Evolutionary conservation across 1,140 invertebrate genomes (phyloP), one percentile per base, ranked within the genome.

Genomic region (Delia radicum): DNA sequence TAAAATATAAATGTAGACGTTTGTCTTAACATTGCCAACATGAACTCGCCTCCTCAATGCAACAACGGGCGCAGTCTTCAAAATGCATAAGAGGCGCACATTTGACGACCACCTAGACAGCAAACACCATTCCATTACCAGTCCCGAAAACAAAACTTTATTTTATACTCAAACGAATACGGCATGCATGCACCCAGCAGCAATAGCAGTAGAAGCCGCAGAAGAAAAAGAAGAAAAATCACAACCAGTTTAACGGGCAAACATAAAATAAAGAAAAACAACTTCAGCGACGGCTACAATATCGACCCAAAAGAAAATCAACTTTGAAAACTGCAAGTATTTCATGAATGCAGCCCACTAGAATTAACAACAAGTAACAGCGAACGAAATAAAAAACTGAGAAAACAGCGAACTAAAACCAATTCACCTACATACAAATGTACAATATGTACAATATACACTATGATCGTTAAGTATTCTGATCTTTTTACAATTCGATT

Each of bases 1-100:
- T 69, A 69, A 69, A 69, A 69, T 69, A 69, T 69, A 33, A 69
- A 69, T 69, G 29, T 69, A 69, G n/a, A 33, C 31, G n/a, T 28
- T 65, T 69, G 65, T 69, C 65, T 69, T 69, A 37, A 37, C 65
- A 69, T 69, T 69, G 65, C n/a, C 63, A 67, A 67, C 63, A 67
- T 31, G 28, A 67, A 67, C 13, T 67, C 63, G 63, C 63, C 63
- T 67, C 28, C 28, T 67, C 28, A 31, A 67, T 67, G 63, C 63
- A 29, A 21, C 48, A 55, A 55, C 18, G 33, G 8, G 8, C 0
- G 18, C 48, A 33, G 65, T 67, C 63, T 31, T 29, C 7, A 13
- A 10, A 18, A 33, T 69, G n/a, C 29, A 21, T 69, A 69, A 69
- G 13, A 69, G 65, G 65, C 65, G 65, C 65, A 69, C 29, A 33